Evolutionary conservation across 2,888 invertebrate species (phyloP), one percentile per base, ranked within the genome.

Genomic region (Spilarctia lutea): DNA sequence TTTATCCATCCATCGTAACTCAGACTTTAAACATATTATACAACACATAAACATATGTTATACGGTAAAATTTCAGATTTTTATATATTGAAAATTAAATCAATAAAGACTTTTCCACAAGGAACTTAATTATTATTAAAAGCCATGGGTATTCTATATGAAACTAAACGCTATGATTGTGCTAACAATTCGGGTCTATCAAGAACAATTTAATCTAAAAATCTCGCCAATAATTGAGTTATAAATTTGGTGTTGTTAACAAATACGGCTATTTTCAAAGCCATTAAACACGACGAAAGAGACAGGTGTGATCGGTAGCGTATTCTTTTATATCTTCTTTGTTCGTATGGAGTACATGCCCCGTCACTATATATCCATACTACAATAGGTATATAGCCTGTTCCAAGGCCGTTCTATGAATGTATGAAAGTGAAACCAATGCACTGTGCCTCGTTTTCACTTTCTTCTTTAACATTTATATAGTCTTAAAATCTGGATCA

Each of bases 241-340:
- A 85, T 81, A 84, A 84, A 84, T 84, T 71, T 33, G 24, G 33
- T 71, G 30, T 71, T 76, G 78, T 84, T 82, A 82, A 80, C 85
- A 82, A 83, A 84, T 84, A 76, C 74, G 71, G 65, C 75, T 72
- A 81, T 87, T 86, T 86, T 82, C 85, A 78, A 81, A 84, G 80
- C 82, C 84, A 87, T 85, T 87, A 85, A 86, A 75, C 86, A 85
- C 82, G 66, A 80, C 83, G 81, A 78, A 84, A 83, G 85, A 79
- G 79, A 79, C 79, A 76, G 82, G 76, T 71, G 74, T 80, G 77
- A 72, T 60, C 67, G 69, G 74, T 75, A 74, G 81, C 68, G 78
- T 78, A 80, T 84, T 84, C 81, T 84, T 85, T 84, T 80, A 83
- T 75, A 80, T 79, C 79, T 78, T 79, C 79, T 83, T 86, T 85